Evolutionary conservation across 2,113 vertebrate species (phyloP).

Genomic region (Copsychus sechellarum): DNA sequence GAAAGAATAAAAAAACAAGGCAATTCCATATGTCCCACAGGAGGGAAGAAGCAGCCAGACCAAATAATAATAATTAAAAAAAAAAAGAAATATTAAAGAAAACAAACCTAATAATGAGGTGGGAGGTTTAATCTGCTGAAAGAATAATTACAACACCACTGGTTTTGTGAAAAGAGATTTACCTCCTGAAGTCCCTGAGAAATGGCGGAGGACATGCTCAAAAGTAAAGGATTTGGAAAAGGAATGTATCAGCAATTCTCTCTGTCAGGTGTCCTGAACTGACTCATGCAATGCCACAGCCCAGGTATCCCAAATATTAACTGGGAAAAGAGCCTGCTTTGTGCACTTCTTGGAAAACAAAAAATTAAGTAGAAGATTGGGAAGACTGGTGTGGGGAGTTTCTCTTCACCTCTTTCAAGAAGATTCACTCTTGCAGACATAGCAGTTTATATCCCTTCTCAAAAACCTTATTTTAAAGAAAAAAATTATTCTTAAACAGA

Average conservation of each 20-base stretch:
- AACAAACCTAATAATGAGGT: not conserved
- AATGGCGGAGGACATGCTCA: not conserved
- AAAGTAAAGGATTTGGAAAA: not conserved
- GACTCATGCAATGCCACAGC: not conserved
- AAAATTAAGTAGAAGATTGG: not conserved
- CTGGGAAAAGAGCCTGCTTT: not conserved
- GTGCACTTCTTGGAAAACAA: fast-evolving
- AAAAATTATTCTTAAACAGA: not conserved
- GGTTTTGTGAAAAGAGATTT: not conserved
- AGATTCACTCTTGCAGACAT: not conserved
- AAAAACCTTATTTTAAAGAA: not conserved
- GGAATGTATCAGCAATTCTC: not conserved
- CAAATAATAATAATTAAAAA: not conserved
- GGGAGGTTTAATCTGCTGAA: not conserved
- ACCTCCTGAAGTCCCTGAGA: not conserved
- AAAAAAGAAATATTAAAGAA: not conserved
- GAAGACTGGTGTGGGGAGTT: not conserved
- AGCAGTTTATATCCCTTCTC: not conserved
- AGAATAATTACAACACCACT: not conserved
- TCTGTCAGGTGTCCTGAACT: not conserved
- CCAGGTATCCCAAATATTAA: not conserved
- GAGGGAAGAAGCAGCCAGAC: not conserved
- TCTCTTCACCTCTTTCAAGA: not conserved
- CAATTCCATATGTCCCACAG: not conserved
- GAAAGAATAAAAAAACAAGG: not conserved